phyloP scores from a whole-genome alignment of 2,113 vertebrate genomes.

The Erythrocercus mccallii region DNA sequence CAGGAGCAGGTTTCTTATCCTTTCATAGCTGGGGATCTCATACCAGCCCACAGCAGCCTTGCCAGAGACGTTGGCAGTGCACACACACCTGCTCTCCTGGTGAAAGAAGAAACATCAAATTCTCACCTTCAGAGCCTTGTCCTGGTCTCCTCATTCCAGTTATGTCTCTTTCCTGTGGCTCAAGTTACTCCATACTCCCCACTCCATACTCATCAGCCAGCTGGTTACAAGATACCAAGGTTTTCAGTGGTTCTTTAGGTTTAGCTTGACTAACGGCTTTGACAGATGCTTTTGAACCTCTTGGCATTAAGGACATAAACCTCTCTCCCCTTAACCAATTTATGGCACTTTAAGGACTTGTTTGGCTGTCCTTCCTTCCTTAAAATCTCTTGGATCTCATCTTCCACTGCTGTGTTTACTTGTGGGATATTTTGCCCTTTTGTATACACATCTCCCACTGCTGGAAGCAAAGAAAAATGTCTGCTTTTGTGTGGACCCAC shows the following conservation, averaged over 20 bases:
- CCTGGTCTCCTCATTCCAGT: neutral
- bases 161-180: neutral
- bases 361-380: neutral
- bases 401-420: neutral
- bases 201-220: neutral
- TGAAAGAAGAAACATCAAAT: neutral
- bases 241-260: neutral
- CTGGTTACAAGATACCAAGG: neutral
- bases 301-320: neutral
- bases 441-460: neutral
- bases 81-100: neutral
- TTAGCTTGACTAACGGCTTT: neutral
- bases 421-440: neutral
- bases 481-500: neutral
- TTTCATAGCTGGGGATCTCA: neutral
- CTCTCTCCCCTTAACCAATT: accelerated
- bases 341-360: neutral
- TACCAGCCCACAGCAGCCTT: neutral
- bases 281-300: neutral
- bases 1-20: neutral
- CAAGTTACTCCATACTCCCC: neutral
- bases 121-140: neutral
- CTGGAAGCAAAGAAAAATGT: neutral
- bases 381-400: neutral
- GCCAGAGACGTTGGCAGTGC: neutral